Conservation (phyloP, 2,113 vertebrate species). For the Salminus brasiliensis region DNA sequence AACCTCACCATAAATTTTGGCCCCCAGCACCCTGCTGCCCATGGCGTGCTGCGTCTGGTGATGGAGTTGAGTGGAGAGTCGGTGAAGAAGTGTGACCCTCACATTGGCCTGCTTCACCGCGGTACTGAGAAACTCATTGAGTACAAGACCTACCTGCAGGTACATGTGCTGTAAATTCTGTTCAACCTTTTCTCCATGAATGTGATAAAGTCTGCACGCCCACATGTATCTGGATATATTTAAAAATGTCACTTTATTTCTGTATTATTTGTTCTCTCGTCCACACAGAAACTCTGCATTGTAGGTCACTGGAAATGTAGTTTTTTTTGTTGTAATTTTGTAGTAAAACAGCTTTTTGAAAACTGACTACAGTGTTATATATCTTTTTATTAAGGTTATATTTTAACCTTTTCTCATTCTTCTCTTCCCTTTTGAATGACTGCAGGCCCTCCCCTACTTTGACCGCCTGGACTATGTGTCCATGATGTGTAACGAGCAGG, state of each 20-base stretch:
- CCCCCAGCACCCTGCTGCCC: slow-evolving; percentile 94
- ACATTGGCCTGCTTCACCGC: slow-evolving; percentile 89
- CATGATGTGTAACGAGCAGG: slow-evolving; percentile 98
- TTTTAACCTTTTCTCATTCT: no score
- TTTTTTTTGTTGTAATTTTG: no score
- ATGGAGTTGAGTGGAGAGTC: slow-evolving; percentile 94
- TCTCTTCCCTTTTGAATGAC: not conserved
- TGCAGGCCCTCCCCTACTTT: slow-evolving; percentile 91
- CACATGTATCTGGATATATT: no score
- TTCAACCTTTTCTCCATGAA: not conserved
- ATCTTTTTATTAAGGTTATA: no score
- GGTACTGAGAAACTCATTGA: slow-evolving; percentile 96
- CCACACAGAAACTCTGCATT: no score
- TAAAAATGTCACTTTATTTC: no score
- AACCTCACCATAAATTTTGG: slow-evolving; percentile 94
- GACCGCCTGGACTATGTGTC: slow-evolving; percentile 96
- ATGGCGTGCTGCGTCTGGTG: slow-evolving; percentile 90
- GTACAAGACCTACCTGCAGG: slow-evolving; percentile 95
- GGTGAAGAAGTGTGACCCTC: slow-evolving; percentile 91
- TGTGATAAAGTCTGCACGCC: no score
- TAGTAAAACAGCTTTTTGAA: no score
- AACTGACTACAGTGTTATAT: no score
- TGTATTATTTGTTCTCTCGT: no score
- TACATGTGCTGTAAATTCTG: slow-evolving; percentile 44
- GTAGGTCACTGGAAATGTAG: no score